Base-by-base conservation (phyloP, 2,888 invertebrate genomes). In the Eristalis arbustorum region DNA sequence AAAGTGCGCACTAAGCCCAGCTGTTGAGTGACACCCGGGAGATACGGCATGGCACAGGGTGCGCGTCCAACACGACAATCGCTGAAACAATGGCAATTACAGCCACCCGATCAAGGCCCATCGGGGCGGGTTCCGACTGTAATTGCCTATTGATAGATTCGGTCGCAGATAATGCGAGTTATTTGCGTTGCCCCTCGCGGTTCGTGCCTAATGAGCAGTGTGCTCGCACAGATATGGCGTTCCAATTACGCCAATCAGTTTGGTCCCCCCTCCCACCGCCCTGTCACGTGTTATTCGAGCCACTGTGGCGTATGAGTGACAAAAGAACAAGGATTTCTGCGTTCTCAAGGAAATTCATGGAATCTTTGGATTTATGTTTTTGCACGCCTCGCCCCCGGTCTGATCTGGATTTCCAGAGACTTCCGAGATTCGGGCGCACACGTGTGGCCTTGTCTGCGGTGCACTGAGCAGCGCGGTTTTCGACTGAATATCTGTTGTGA, bases 1-100 rank as follows among this genome's bases (percentile, higher is more conserved):
- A 37, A 69, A 69, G 57, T 69, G 69, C 69, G 69, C 67, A 67
- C 18, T 67, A 11, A 49, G 56, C 28, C n/a, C n/a, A 67, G 18
- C 18, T 2, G 10, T 49, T 2, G 18, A 8, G 18, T 18, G 18
- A 18, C 49, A 18, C 49, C 8, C 5, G 49, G 8, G 49, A 5
- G 49, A 49, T 49, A 49, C 18, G 49, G 8, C 49, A 49, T 18
- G 6, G 8, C 49, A n/a, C 18, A 18, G 18, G 49, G 49, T n/a
- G n/a, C 49, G 18, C 18, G 49, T 18, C 49, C 49, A 18, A 49
- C 49, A 49, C 49, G 49, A 8, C 49, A 49, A 18, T 8, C 49
- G 18, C 49, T 49, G 49, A 49, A 49, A 49, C 49, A 49, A 49
- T 49, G 49, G 0, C 49, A 49, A 49, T 49, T 49, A 49, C 42